Evolutionary conservation across 2,797 vertebrate genomes (phyloP).

Genomic region (Naso thynnoides): DNA sequence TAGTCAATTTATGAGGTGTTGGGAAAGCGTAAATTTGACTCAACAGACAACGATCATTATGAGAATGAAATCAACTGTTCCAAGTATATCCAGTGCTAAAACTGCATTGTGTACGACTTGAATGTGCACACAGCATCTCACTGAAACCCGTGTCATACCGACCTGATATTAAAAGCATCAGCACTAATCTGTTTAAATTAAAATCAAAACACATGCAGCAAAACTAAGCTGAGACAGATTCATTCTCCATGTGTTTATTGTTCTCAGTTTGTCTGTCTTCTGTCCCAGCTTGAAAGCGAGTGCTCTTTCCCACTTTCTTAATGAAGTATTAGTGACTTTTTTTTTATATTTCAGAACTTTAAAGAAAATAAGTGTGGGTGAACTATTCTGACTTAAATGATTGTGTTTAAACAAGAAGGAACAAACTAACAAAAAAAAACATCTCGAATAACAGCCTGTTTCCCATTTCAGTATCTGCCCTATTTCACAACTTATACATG

Average conservation of each 20-base stretch:
- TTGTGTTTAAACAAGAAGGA: no score
- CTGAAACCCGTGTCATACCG: no score
- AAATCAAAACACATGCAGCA: background rate
- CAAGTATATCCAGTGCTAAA: background rate
- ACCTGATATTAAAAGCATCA: no score
- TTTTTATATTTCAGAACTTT: background rate
- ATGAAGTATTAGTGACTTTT: background rate
- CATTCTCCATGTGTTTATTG: background rate
- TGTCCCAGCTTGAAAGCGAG: background rate
- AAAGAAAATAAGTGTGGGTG: no score
- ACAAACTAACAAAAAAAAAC: no score
- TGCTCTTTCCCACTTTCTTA: background rate
- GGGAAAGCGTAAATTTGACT: no score
- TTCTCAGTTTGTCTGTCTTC: background rate
- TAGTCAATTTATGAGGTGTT: no score
- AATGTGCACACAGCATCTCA: no score
- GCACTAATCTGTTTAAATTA: background rate
- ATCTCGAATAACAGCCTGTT: no score
- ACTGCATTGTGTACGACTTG: no score
- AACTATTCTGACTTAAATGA: no score
- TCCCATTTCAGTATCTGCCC: background rate
- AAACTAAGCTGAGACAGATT: background rate
- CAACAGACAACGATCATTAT: no score
- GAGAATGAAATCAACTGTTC: background rate
- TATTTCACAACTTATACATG: background rate